phyloP scores from a whole-genome alignment of 2,888 invertebrate genomes.

The Cheilosia impressa region DNA sequence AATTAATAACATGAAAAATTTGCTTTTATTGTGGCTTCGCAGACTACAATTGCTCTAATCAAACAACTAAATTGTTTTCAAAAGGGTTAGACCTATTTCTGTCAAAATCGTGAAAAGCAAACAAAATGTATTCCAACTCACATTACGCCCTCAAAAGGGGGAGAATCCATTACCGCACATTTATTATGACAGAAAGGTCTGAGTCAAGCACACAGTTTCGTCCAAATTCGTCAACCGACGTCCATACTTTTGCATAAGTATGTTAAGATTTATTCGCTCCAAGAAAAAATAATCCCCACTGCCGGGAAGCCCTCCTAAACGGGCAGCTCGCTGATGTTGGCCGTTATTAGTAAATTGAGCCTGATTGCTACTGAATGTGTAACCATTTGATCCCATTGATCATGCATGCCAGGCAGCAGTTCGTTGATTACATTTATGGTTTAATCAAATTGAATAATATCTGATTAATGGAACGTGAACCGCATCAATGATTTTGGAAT shows the following conservation, averaged over 20 bases:
- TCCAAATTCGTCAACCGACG: too few relatives aligned
- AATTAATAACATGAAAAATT: too few relatives aligned
- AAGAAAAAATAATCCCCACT: conserved; percentile 1
- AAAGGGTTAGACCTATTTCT: too few relatives aligned
- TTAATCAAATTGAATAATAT: conserved; percentile 69
- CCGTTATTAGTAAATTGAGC: conserved; percentile 62
- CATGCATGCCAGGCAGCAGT: conserved; percentile 35
- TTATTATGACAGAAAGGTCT: too few relatives aligned
- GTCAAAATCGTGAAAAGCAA: too few relatives aligned
- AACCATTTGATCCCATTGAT: conserved; percentile 70
- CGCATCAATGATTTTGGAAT: conserved; percentile 40
- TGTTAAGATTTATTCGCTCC: conserved; percentile 18
- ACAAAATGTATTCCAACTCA: too few relatives aligned
- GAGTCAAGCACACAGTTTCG: too few relatives aligned
- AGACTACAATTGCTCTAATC: too few relatives aligned
- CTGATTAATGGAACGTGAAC: conserved; percentile 44
- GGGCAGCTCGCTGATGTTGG: neutral
- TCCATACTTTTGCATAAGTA: too few relatives aligned
- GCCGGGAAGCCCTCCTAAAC: conserved; percentile 4
- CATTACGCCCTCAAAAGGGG: neutral
- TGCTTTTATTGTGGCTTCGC: too few relatives aligned
- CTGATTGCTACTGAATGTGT: conserved; percentile 54
- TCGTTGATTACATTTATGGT: conserved; percentile 66
- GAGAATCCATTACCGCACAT: too few relatives aligned
- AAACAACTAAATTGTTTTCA: too few relatives aligned